Conservation (phyloP, 2,797 vertebrate genomes). For the Squalus acanthias region DNA sequence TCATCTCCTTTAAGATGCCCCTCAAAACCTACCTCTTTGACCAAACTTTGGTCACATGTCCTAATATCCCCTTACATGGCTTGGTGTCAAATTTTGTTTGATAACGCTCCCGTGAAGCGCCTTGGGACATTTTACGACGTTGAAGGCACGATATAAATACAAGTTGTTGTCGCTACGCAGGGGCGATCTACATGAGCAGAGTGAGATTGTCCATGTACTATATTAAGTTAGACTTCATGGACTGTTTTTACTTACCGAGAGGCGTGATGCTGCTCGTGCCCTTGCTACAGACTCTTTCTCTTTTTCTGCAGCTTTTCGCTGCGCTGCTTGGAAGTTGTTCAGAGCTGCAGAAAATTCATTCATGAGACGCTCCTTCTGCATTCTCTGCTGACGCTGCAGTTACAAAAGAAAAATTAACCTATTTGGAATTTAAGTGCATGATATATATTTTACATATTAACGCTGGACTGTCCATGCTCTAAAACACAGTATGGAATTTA, state of each 20-base stretch:
- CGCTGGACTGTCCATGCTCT: background rate
- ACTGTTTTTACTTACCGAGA: constrained; percentile 58
- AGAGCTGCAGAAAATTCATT: constrained; percentile 89
- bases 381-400: constrained; percentile 82
- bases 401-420: constrained; percentile 21
- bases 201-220: background rate
- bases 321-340: constrained; percentile 88
- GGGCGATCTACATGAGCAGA: background rate
- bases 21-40: background rate
- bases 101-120: too few species aligned
- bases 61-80: background rate
- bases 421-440: background rate
- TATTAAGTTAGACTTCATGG: background rate
- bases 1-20: background rate
- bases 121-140: too few species aligned
- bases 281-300: constrained; percentile 85
- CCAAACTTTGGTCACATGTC: too few species aligned
- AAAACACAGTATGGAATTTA: background rate
- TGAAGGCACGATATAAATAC: too few species aligned
- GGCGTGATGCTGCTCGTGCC: constrained; percentile 76
- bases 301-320: constrained; percentile 82
- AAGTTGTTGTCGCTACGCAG: background rate
- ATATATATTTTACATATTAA: background rate
- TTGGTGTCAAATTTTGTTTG: background rate
- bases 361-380: constrained; percentile 95